Base-by-base conservation (phyloP, 2,113 vertebrate genomes). In the Tetrao urogallus region DNA sequence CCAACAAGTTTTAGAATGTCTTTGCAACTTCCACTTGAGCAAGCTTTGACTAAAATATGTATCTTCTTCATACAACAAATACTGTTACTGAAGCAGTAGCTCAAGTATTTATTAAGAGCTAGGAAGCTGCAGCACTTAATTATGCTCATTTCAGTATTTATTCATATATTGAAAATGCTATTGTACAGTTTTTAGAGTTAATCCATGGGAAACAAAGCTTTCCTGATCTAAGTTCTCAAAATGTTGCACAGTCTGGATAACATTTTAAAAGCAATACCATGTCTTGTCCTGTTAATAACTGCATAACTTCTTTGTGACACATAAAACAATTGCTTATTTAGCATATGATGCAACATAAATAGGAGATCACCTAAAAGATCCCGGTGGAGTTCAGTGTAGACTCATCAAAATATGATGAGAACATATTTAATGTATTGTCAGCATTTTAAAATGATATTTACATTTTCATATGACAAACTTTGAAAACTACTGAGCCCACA, bases 381-480 rank as follows among this genome's bases (percentile, higher is more conserved):
- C 67, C 91, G 25, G 8, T n/a, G 54, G 70, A 72, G 5, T 63
- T 77, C 22, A 70, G 60, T 50, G 67, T 30, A 43, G 75, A 58
- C 50, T 92, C 81, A 89, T 88, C 74, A 91, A 65, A 76, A 85
- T 66, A 47, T 89, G 75, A 88, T 42, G 8, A 58, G 56, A 89
- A 92, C 50, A 47, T 85, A 92, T 58, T 96, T 96, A 96, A 82
- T 76, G 60, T 87, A 28, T 54, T 89, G 92, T 93, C 86, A 95
- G 84, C 75, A 87, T 91, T 94, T 92, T 79, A 4, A 80, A 93
- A 87, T 82, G 67, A 67, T 48, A 28, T 84, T 81, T 92, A 90
- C 64, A 40, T 82, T 92, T 89, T 73, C 48, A 54, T 63, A n/a
- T 76, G 77, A 70, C 58, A 28, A 93, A 83, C n/a, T 94, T 69